Conservation (phyloP, 2,113 vertebrate species). For the Syngnathus scovelli region DNA sequence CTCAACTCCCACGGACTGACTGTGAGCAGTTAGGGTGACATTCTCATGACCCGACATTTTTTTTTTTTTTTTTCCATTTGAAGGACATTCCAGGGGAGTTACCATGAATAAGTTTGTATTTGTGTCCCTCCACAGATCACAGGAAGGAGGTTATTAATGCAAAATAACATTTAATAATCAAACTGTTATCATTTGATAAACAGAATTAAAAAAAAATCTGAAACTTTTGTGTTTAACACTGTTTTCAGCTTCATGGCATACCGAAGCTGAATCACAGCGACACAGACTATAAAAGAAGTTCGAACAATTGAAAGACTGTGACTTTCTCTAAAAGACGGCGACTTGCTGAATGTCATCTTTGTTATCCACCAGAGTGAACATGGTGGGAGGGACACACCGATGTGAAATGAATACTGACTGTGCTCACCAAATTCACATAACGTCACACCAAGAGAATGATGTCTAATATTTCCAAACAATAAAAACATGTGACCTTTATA, state of each 20-base stretch:
- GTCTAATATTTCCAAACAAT: no score
- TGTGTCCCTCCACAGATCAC: constrained; percentile 16
- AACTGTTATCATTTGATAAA: constrained; percentile 24
- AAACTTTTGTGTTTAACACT: constrained; percentile 6
- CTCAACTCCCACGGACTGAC: constrained; percentile 14
- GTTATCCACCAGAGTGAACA: constrained; percentile 32
- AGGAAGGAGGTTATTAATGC: constrained; percentile 12
- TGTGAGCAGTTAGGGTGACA: constrained; percentile 17
- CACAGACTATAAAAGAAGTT: constrained; percentile 18
- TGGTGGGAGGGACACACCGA: constrained; percentile 18
- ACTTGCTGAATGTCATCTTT: constrained; percentile 57
- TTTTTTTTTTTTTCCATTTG: constrained; percentile 7
- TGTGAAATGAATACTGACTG: constrained; percentile 35
- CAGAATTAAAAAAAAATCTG: constrained; percentile 25
- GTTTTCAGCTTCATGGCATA: background rate
- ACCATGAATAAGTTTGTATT: constrained; percentile 28
- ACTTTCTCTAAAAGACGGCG: constrained; percentile 10
- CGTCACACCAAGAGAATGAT: background rate
- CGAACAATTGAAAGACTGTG: constrained; percentile 30
- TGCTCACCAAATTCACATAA: constrained; percentile 3
- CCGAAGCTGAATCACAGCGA: background rate
- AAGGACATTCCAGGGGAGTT: constrained; percentile 19
- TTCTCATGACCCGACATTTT: constrained; percentile 49
- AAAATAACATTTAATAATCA: constrained; percentile 23
- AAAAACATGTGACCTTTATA: no score